These are phyloP conservation scores for Dolichomitus sp. DNA, from an alignment of 2,888 invertebrate species.

Conservation along the genomic window DNA sequence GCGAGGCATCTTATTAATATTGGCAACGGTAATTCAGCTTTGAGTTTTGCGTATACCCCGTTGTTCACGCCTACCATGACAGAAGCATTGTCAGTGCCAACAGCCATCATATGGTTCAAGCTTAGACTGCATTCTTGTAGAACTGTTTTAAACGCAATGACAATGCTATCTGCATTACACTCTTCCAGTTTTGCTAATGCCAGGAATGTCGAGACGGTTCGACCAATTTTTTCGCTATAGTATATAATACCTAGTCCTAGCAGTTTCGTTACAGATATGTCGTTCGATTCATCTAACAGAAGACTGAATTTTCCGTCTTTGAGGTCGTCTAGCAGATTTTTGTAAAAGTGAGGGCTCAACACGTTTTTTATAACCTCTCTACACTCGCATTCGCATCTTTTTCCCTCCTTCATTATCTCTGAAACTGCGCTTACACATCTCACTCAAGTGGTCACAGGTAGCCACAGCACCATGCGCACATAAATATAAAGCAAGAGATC, in stretches of 20 bases:
- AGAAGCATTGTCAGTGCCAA: constrained; percentile 6
- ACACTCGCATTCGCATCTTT: constrained; percentile 70
- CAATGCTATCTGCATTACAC: constrained; percentile 50
- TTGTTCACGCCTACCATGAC: constrained; percentile 7
- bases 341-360: constrained; percentile 58
- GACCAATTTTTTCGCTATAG: no score
- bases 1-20: constrained; percentile 78
- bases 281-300: constrained; percentile 70
- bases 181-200: constrained; percentile 35
- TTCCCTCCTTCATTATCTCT: constrained; percentile 57
- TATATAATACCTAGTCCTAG: no score
- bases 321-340: constrained; percentile 68
- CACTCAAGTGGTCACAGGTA: constrained; percentile 51
- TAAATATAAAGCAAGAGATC: constrained; percentile 50
- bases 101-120: background rate
- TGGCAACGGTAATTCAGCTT: constrained; percentile 74
- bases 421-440: constrained; percentile 43
- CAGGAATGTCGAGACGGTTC: no score
- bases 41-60: background rate
- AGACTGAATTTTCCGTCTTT: constrained; percentile 70
- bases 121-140: background rate
- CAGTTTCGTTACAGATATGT: no score
- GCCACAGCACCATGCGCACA: constrained; percentile 53
- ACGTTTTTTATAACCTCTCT: constrained; percentile 69
- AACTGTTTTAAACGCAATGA: background rate